A percentile compares a stretch with the other conserved stretches of the same genome.
These are phyloP conservation scores for Anthopleura xanthogrammica DNA, from an alignment of 92 coral and sea anemone species.

Conservation along the genomic window DNA sequence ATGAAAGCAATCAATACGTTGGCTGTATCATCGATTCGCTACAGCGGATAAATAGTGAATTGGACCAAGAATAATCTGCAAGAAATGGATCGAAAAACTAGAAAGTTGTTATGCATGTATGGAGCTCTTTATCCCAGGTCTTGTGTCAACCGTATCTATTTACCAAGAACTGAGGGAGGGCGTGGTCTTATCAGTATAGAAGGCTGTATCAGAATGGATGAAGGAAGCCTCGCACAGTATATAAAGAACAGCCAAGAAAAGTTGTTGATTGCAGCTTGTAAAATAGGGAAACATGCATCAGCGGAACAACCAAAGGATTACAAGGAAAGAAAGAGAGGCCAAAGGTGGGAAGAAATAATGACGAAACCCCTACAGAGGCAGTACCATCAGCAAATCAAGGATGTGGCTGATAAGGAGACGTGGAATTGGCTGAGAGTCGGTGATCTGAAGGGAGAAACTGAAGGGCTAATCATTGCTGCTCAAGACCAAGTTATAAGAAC, in stretches of 20 bases:
- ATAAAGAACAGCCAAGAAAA: conserved; percentile 28
- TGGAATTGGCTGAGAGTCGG: conserved; percentile 48
- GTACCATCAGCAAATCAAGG: conserved; percentile 34
- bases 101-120: conserved; percentile 36
- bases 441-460: conserved; percentile 10
- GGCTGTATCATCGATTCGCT: conserved; percentile 47
- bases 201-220: conserved; percentile 35
- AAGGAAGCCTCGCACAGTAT: conserved; percentile 33
- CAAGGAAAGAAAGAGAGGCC: conserved; percentile 7
- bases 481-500: conserved; percentile 42
- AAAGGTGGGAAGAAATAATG: conserved; percentile 9
- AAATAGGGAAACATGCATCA: neutral
- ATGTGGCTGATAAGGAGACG: conserved; percentile 24
- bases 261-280: conserved; percentile 17
- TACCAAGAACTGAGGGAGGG: conserved; percentile 40
- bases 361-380: conserved; percentile 34
- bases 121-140: conserved; percentile 40
- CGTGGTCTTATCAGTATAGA: conserved; percentile 36
- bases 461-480: conserved; percentile 37
- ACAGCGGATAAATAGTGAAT: conserved; percentile 39
- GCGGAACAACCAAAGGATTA: conserved; percentile 18
- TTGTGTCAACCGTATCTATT: conserved; percentile 34
- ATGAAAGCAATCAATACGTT: conserved; percentile 40
- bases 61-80: conserved; percentile 42
- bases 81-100: conserved; percentile 22